phyloP scores from a whole-genome alignment of 2,888 invertebrate genomes.

The Latheticus oryzae region DNA sequence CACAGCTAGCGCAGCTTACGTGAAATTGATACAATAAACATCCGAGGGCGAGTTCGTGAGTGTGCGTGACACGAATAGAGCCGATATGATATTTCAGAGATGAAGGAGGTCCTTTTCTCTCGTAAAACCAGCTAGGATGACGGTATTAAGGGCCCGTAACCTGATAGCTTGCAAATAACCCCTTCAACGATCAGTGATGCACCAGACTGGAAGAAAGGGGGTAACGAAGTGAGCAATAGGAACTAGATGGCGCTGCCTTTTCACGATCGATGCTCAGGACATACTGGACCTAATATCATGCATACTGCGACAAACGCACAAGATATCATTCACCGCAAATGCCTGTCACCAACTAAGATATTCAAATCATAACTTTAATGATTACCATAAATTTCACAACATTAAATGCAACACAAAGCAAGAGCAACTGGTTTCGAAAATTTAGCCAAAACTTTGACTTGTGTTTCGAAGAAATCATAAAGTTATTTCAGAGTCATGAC shows the following conservation, averaged over 20 bases:
- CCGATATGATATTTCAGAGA: constrained; percentile 37
- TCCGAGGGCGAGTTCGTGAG: constrained; percentile 53
- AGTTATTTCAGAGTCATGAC: too few relatives aligned
- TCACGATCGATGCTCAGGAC: constrained; percentile 25
- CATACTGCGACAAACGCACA: constrained; percentile 32
- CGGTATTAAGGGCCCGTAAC: constrained; percentile 33
- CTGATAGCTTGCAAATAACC: constrained; percentile 49
- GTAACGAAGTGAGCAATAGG: constrained; percentile 61
- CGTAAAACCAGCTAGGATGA: constrained; percentile 33
- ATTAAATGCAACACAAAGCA: too few relatives aligned
- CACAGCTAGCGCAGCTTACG: constrained; percentile 49
- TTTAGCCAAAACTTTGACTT: too few relatives aligned
- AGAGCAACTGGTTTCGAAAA: too few relatives aligned
- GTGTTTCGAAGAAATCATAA: too few relatives aligned
- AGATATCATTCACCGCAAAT: too few relatives aligned
- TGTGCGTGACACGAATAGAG: constrained; percentile 55
- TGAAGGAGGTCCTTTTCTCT: constrained; percentile 25
- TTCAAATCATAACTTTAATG: too few relatives aligned
- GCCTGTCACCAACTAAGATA: too few relatives aligned
- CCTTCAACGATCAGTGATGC: constrained; percentile 54
- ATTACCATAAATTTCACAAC: too few relatives aligned
- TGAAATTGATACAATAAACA: constrained; percentile 62
- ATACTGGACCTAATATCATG: constrained; percentile 29
- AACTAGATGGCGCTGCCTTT: constrained; percentile 39
- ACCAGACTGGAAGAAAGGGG: constrained; percentile 58